phyloP scores from a whole-genome alignment of 1,140 invertebrate genomes.

The Oppia nitens region DNA sequence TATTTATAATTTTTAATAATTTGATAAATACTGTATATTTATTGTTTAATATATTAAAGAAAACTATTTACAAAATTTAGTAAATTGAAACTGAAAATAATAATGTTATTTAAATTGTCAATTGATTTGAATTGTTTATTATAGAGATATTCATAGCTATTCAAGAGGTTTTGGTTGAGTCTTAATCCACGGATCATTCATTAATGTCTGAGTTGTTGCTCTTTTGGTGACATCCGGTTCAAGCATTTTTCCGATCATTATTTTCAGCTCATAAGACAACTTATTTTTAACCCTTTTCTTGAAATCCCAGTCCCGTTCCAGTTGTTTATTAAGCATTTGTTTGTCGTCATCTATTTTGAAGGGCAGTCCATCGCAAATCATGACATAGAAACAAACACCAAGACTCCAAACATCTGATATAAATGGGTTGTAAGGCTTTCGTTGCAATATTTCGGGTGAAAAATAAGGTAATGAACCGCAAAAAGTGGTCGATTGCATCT shows the following conservation, averaged over 20 bases:
- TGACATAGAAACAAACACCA: constrained; percentile 24
- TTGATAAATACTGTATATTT: too few relatives aligned
- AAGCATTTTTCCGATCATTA: constrained; percentile 50
- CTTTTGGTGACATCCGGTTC: constrained; percentile 53
- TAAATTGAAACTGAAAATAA: too few relatives aligned
- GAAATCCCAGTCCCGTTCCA: constrained; percentile 42
- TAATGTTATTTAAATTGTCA: too few relatives aligned
- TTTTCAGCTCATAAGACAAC: constrained; percentile 45
- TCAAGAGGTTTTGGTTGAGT: neutral
- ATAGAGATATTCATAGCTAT: too few relatives aligned
- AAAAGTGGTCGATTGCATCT: neutral
- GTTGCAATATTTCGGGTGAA: constrained; percentile 18
- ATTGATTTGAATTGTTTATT: too few relatives aligned
- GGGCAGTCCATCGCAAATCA: constrained; percentile 25
- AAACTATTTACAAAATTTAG: too few relatives aligned
- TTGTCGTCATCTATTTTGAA: constrained; percentile 31
- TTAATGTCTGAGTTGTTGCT: neutral
- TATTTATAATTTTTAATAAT: too few relatives aligned
- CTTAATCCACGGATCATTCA: neutral
- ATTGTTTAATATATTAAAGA: too few relatives aligned
- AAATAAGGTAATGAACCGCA: constrained; percentile 9
- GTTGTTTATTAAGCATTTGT: constrained; percentile 31
- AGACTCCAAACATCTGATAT: constrained; percentile 23
- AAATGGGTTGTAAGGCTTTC: constrained; percentile 21
- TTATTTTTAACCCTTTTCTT: constrained; percentile 35